phyloP scores from a whole-genome alignment of 2,113 vertebrate species.

The Saimiri boliviensis region DNA sequence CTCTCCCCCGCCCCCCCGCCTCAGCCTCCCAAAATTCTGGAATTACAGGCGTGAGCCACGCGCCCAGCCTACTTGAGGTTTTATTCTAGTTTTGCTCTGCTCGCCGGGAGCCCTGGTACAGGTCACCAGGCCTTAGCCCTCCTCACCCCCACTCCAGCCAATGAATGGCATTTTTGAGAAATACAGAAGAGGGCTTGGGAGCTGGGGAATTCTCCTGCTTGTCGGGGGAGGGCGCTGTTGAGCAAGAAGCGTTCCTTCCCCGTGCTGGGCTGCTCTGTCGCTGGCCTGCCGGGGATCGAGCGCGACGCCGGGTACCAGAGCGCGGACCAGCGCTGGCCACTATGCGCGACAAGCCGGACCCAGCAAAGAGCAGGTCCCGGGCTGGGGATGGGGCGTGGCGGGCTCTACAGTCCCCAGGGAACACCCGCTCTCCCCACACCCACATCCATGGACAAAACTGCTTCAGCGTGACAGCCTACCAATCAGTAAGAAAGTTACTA shows the following conservation, averaged over 20 bases:
- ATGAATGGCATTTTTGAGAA: neutral
- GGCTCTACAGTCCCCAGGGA: neutral
- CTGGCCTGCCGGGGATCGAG: rapidly evolving
- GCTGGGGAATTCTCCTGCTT: neutral
- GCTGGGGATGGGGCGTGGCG: neutral
- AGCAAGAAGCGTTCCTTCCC: neutral
- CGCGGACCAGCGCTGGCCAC: no score
- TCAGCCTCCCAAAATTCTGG: no score
- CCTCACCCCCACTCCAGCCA: no score
- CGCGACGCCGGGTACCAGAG: no score
- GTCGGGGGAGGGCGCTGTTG: conserved; percentile 20
- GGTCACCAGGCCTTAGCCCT: neutral
- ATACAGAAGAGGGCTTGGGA: neutral
- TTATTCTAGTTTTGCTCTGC: neutral
- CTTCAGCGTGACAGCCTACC: neutral
- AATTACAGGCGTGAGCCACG: no score
- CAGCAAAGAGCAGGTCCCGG: neutral
- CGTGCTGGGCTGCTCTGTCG: rapidly evolving
- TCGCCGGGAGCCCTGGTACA: neutral
- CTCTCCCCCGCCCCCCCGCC: no score
- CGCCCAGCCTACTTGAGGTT: no score
- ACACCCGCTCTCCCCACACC: no score
- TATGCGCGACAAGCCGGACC: rapidly evolving
- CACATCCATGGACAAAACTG: neutral
- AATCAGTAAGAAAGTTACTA: neutral